Evolutionary conservation across 2,888 invertebrate species (phyloP), one percentile per base, ranked within the genome.

Genomic region (Cremastinae sp.): DNA sequence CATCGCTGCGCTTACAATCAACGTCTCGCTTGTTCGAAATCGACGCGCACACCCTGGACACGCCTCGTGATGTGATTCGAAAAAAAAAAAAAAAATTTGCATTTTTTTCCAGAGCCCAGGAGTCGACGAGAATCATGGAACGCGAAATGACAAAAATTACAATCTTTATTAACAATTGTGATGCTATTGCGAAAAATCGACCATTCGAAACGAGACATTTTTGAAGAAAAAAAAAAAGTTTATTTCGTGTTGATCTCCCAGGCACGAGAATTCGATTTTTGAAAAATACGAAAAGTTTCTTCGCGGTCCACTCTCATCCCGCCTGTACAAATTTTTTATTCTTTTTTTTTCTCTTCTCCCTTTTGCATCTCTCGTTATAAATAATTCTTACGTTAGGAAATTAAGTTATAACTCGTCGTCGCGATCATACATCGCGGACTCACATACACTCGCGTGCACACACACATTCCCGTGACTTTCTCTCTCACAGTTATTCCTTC

Each of bases 371-470:
- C 45, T 51, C 47, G 56, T 74, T 77, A 86, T 87, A 87, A 87
- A 86, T 86, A 85, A 83, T 79, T 81, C 84, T 85, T 87, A 85
- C 80, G 55, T 56, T 84, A 85, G 82, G 83, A 79, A 81, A 79
- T 81, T 82, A 84, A 75, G 75, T 79, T 81, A 84, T 79, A 78
- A 73, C 64, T 70, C 75, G 37, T 62, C 39, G 56, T 55, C 74
- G 43, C 74, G 68, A 69, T 62, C 69, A 51, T 73, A 43, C 45
- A 76, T 72, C 74, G 74, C 69, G 62, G 62, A 70, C 77, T 75
- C 65, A 75, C 74, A 79, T 59, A 61, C 69, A 56, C 56, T n/a
- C 53, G n/a, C n/a, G 22, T 47, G 35, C n/a, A 16, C 61, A 37
- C 47, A 49, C 47, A n/a, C 12, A 49, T 47, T 41, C 58, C n/a